Percentiles rank a stretch among this genome's conserved stretches.
These are phyloP conservation scores for Sterna hirundo DNA, from an alignment of 2,113 vertebrate genomes.

Conservation along the genomic window DNA sequence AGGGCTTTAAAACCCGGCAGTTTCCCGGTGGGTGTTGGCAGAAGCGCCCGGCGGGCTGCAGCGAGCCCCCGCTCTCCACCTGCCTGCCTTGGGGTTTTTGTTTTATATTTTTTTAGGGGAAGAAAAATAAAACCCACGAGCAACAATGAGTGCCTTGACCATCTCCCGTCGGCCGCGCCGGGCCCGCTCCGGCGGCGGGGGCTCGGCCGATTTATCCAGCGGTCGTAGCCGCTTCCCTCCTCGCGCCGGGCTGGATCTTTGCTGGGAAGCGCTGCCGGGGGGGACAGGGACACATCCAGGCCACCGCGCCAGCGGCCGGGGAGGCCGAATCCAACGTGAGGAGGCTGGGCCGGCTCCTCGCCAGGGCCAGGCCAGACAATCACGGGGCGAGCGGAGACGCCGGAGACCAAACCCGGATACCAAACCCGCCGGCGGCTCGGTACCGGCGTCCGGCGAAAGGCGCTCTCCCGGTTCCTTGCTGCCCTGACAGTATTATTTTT, in stretches of 20 bases:
- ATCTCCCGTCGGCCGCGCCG: not conserved
- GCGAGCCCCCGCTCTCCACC: not conserved
- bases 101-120: not conserved
- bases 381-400: fast-evolving
- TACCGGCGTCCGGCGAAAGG: not conserved
- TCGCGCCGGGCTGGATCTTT: not conserved
- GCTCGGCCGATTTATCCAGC: not conserved
- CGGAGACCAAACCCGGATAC: not conserved
- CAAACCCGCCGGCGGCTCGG: not conserved
- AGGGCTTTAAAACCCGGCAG: not conserved
- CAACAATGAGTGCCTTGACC: conserved; percentile 65
- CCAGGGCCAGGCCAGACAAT: not conserved
- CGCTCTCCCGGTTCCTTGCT: fast-evolving
- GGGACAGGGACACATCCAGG: not conserved
- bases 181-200: not conserved
- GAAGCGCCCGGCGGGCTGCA: not conserved
- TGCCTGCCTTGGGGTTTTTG: not conserved
- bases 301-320: fast-evolving
- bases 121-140: not conserved
- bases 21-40: not conserved
- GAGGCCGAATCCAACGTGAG: not conserved
- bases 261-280: not conserved
- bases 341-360: not conserved
- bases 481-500: not conserved
- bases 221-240: not conserved